A percentile compares a stretch with the other conserved stretches of the same genome.
phyloP scores from a whole-genome alignment of 2,113 vertebrate species.

The Siniperca chuatsi region DNA sequence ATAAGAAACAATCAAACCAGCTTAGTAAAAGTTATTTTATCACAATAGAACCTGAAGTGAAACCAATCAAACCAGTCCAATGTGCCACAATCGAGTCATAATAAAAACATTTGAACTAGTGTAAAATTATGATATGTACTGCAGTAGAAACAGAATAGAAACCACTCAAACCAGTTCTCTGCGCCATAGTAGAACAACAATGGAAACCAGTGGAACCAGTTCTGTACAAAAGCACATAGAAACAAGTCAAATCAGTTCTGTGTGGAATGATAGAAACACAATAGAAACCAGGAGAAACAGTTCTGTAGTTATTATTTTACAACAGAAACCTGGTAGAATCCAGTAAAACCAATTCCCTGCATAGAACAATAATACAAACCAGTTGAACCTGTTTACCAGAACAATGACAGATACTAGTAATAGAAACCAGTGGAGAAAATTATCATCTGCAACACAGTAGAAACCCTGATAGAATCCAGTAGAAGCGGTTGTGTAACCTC shows the following conservation, averaged over 20 bases:
- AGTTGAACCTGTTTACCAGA: not conserved
- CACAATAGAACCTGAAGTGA: not conserved
- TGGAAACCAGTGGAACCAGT: not conserved
- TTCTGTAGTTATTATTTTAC: not conserved
- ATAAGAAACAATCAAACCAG: too few relatives aligned
- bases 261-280: not conserved
- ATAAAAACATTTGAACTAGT: not conserved
- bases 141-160: not conserved
- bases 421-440: not conserved
- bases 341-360: not conserved
- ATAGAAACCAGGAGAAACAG: not conserved
- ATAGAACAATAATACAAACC: not conserved
- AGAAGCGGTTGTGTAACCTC: slow-evolving; percentile 33
- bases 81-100: not conserved
- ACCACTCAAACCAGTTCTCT: not conserved
- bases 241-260: not conserved
- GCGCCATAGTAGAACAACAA: not conserved
- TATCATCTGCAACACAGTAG: slow-evolving; percentile 20
- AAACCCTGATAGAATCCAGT: slow-evolving; percentile 26
- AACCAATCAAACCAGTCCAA: not conserved
- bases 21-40: not conserved
- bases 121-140: not conserved
- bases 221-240: not conserved
- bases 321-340: not conserved
- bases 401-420: not conserved